These are phyloP conservation scores for Perizoma flavofasciatum DNA, from an alignment of 2,888 invertebrate species.

Conservation along the genomic window DNA sequence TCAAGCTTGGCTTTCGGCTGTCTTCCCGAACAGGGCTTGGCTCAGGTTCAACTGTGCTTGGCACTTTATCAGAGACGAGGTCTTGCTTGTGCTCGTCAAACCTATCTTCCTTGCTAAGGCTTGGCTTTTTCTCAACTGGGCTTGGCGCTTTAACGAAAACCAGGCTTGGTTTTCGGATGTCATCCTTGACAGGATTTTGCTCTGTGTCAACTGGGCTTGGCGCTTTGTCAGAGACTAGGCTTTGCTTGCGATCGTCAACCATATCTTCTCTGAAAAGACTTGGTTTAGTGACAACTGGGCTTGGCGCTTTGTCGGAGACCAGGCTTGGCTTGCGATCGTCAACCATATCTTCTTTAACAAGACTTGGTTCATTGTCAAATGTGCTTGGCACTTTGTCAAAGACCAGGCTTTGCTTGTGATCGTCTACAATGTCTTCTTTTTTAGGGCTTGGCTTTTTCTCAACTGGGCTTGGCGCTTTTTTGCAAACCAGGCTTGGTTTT, in stretches of 20 bases:
- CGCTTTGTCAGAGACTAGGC: conserved; percentile 1
- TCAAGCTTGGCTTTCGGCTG: conserved; percentile 3
- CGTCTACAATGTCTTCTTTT: background rate
- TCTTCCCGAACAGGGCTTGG: conserved; percentile 11
- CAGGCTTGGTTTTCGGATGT: conserved; percentile 1
- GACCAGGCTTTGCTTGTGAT: conserved; percentile 9
- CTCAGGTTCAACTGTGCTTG: conserved; percentile 10
- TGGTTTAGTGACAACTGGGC: background rate
- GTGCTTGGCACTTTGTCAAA: conserved; percentile 23
- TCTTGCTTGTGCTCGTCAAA: background rate
- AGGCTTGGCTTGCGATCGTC: conserved; percentile 16
- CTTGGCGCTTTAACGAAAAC: conserved; percentile 17
- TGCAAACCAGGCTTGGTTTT: conserved; percentile 1
- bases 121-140: conserved; percentile 13
- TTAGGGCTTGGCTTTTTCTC: conserved; percentile 14
- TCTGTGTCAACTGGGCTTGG: conserved; percentile 13
- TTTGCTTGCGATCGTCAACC: background rate
- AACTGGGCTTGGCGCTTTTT: conserved; percentile 18
- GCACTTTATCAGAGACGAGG: conserved; percentile 18
- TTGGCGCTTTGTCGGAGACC: background rate
- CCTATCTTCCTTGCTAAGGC: conserved; percentile 8
- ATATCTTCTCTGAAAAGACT: no score
- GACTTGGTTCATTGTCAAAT: conserved; percentile 17
- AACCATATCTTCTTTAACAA: background rate
- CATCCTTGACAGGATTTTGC: conserved; percentile 4